phyloP scores from a whole-genome alignment of 2,113 vertebrate species.

The Pollachius pollachius region DNA sequence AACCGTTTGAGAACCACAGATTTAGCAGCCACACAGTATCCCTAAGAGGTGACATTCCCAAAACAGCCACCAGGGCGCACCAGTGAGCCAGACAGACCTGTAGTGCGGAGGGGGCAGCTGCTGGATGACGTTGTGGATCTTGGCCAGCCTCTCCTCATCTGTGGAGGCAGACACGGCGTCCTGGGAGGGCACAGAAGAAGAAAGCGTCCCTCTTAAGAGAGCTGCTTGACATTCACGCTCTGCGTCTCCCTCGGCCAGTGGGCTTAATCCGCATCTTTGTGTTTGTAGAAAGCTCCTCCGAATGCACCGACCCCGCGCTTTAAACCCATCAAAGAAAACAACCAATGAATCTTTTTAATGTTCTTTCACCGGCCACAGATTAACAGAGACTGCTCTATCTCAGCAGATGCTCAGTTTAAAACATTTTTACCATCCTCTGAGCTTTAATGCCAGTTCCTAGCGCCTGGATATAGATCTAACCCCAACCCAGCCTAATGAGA shows the following conservation, averaged over 20 bases:
- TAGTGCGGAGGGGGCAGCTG: conserved; percentile 97
- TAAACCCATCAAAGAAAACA: not conserved
- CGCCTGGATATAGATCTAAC: too few species aligned
- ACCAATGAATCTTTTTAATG: too few species aligned
- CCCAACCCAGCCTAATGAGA: too few species aligned
- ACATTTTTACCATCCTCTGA: too few species aligned
- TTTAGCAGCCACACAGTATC: too few species aligned
- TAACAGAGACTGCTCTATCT: too few species aligned
- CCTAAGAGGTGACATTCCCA: conserved; percentile 31
- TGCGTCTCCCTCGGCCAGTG: conserved; percentile 8
- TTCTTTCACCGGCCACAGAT: too few species aligned
- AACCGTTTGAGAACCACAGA: too few species aligned
- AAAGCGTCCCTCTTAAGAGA: conserved; percentile 5
- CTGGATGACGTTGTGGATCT: conserved; percentile 97
- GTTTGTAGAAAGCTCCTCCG: conserved; percentile 40
- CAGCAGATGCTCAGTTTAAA: too few species aligned
- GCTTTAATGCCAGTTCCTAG: too few species aligned
- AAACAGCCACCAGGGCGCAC: conserved; percentile 45
- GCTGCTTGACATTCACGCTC: too few species aligned
- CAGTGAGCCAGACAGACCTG: conserved; percentile 71
- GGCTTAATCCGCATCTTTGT: conserved; percentile 43
- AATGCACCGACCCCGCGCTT: conserved; percentile 43
- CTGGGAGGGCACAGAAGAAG: conserved; percentile 61
- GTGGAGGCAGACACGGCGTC: conserved; percentile 96
- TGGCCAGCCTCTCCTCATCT: conserved; percentile 93